Evolutionary conservation across 2,113 vertebrate genomes (phyloP).

Genomic region (Pampusana beccarii): DNA sequence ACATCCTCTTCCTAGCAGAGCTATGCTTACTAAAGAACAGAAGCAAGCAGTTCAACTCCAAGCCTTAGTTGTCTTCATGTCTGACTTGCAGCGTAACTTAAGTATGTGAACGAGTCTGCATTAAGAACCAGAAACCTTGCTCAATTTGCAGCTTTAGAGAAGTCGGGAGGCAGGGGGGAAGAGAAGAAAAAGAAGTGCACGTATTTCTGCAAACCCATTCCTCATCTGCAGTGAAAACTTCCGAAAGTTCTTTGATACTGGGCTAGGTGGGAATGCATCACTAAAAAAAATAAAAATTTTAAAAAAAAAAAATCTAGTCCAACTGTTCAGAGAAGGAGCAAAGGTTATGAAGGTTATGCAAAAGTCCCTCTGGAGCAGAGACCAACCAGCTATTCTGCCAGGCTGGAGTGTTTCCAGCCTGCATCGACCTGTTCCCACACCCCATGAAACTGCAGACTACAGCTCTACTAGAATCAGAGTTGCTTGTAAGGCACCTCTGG

Average conservation of each 20-base stretch:
- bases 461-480: neutral
- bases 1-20: neutral
- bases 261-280: neutral
- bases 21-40: neutral
- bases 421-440: neutral
- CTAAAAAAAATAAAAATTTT: neutral
- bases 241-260: neutral
- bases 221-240: neutral
- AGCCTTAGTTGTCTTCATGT: neutral
- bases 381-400: neutral
- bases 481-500: neutral
- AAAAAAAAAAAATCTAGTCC: neutral
- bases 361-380: neutral
- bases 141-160: neutral
- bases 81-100: neutral
- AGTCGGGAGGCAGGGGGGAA: accelerated
- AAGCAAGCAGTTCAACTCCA: neutral
- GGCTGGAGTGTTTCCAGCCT: neutral
- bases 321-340: neutral
- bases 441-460: neutral
- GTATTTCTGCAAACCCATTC: neutral
- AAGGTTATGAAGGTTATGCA: neutral
- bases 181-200: neutral
- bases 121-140: neutral
- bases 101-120: neutral